These are phyloP conservation scores for Indicator indicator DNA, from an alignment of 2,113 vertebrate genomes.

Conservation along the genomic window DNA sequence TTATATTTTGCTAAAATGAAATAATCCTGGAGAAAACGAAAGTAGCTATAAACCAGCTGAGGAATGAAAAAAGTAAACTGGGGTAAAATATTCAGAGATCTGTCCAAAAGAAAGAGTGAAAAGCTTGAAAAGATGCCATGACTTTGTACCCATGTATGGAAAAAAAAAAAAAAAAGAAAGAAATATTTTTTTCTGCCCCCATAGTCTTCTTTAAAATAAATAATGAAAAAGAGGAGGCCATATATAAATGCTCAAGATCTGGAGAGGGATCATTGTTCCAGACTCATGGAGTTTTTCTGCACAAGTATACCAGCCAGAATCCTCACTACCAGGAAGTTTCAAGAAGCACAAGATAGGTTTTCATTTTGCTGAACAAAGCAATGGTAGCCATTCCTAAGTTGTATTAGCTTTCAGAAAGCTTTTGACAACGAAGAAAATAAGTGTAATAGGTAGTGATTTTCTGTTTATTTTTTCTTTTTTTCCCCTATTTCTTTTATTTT, in stretches of 20 bases:
- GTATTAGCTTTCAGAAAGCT: background rate
- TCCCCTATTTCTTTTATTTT: background rate
- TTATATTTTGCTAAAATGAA: background rate
- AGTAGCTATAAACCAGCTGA: background rate
- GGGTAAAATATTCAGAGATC: background rate
- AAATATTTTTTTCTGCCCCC: background rate
- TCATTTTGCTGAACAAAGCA: background rate
- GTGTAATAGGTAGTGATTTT: background rate
- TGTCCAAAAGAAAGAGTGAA: background rate
- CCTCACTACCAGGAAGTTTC: background rate
- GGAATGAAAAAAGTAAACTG: background rate
- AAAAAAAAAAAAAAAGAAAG: background rate
- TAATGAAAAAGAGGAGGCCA: background rate
- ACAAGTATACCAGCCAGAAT: background rate
- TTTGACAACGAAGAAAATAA: background rate
- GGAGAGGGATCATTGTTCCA: background rate
- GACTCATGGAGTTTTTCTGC: background rate
- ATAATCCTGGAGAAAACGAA: background rate
- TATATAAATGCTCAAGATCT: background rate
- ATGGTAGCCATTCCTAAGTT: background rate
- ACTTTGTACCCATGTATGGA: background rate
- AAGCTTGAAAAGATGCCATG: background rate
- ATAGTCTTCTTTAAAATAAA: background rate
- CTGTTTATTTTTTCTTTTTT: fast-evolving
- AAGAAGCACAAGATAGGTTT: background rate